A percentile compares a stretch with the other conserved stretches of the same genome.
Evolutionary conservation across 2,113 vertebrate species (phyloP).

Genomic region (Pollachius pollachius): DNA sequence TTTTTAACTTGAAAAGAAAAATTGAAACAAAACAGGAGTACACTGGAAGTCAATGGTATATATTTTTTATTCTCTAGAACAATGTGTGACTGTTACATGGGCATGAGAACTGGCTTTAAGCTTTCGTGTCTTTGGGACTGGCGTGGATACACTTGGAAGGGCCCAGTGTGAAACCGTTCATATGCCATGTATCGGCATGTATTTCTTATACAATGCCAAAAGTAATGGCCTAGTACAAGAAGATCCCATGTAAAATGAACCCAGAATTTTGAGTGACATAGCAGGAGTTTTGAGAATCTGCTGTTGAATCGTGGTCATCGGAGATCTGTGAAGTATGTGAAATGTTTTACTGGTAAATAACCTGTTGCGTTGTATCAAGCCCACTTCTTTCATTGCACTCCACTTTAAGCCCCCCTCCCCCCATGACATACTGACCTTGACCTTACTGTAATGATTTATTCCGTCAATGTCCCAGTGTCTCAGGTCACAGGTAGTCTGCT

Average conservation of each 20-base stretch:
- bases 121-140: conserved; percentile 20
- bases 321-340: conserved; percentile 32
- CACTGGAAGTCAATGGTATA: conserved; percentile 77
- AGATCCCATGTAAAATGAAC: conserved; percentile 64
- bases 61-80: conserved; percentile 70
- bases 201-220: no score
- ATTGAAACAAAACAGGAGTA: conserved; percentile 34
- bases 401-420: conserved; percentile 19
- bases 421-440: conserved; percentile 3
- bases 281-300: conserved; percentile 52
- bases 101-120: conserved; percentile 42
- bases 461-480: conserved; percentile 30
- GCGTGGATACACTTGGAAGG: conserved; percentile 38
- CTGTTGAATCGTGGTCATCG: conserved; percentile 52
- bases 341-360: conserved; percentile 40
- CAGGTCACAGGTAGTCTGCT: conserved; percentile 36
- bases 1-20: conserved; percentile 64
- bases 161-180: conserved; percentile 47
- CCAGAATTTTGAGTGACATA: conserved; percentile 44
- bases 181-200: conserved; percentile 49
- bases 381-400: conserved; percentile 30
- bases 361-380: conserved; percentile 32
- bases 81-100: conserved; percentile 66
- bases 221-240: conserved; percentile 25
- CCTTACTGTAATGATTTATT: conserved; percentile 17